Conservation (phyloP, 2,888 invertebrate species). For the Monochamus alternatus region DNA sequence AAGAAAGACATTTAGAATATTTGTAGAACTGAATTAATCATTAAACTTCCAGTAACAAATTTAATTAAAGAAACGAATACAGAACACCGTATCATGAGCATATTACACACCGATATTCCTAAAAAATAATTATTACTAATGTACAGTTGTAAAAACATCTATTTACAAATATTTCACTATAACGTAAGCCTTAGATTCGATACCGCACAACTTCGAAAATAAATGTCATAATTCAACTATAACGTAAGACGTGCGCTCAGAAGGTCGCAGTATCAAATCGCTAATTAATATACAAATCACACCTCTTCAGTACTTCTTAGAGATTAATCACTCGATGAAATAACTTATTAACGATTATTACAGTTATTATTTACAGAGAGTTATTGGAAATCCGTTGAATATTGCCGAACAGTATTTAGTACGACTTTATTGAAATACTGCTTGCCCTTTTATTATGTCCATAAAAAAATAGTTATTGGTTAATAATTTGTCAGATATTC, state of each 20-base stretch:
- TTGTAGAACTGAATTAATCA: conserved; percentile 6
- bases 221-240: conserved; percentile 46
- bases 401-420: too few relatives aligned
- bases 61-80: conserved; percentile 18
- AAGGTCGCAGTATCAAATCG: conserved; percentile 47
- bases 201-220: conserved; percentile 46
- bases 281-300: conserved; percentile 46
- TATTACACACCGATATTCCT: conserved; percentile 58
- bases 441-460: too few relatives aligned
- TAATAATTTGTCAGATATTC: too few relatives aligned
- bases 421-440: too few relatives aligned
- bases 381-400: too few relatives aligned
- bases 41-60: conserved; percentile 20
- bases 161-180: conserved; percentile 57
- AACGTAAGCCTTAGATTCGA: conserved; percentile 49
- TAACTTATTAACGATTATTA: too few relatives aligned
- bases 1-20: conserved; percentile 10
- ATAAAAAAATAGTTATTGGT: too few relatives aligned
- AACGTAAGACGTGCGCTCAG: conserved; percentile 44
- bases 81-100: conserved; percentile 55
- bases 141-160: conserved; percentile 59
- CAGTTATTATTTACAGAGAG: too few relatives aligned
- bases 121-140: conserved; percentile 56
- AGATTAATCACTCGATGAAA: too few relatives aligned
- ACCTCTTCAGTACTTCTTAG: conserved; percentile 46